Evolutionary conservation across 2,113 vertebrate species (phyloP), one percentile per base, ranked within the genome.

Genomic region (Oncorhynchus clarkii): DNA sequence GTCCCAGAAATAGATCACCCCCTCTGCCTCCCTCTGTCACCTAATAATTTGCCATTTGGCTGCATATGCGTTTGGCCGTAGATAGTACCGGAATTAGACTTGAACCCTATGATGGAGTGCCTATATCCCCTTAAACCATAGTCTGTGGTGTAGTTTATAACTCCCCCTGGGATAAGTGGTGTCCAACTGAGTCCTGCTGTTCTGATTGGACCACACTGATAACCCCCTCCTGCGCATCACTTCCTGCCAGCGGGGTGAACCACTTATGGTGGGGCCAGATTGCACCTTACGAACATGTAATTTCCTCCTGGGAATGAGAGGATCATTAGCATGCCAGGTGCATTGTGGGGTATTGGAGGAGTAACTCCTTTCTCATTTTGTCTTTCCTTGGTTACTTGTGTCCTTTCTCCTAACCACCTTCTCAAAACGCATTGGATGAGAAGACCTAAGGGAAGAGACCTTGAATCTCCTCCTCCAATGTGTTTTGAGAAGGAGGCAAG

Each of bases 61-160:
- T 82, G 51, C 71, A 24, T 70, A 16, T 79, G 29, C 48, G n/a
- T 80, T 84, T 81, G 81, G 77, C 78, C 66, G 80, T 57, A 78
- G 64, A 75, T 73, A 11, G 39, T 11, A 64, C 51, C 60, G 65
- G 68, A 74, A 69, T 72, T 67, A 70, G 60, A 74, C 26, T 76
- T 76, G 39, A 83, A 45, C 8, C 39, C 8, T 45, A 45, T 8
- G 39, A 45, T 45, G 39, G 39, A 82, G 62, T 80, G 66, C 54
- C 59, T 49, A 11, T 45, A 83, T 64, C 71, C 76, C 48, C 26
- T 77, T 65, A 24, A 62, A 70, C 67, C 49, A 27, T 34, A 26
- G 51, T 67, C 29, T 2, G 60, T 67, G 45, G 68, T 22, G 60
- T 67, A 34, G 71, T 22, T 5, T 51, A 74, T 80, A 49, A 6